These are phyloP conservation scores for Omphaloscelis lunosa DNA, from an alignment of 2,888 invertebrate species.

Conservation along the genomic window DNA sequence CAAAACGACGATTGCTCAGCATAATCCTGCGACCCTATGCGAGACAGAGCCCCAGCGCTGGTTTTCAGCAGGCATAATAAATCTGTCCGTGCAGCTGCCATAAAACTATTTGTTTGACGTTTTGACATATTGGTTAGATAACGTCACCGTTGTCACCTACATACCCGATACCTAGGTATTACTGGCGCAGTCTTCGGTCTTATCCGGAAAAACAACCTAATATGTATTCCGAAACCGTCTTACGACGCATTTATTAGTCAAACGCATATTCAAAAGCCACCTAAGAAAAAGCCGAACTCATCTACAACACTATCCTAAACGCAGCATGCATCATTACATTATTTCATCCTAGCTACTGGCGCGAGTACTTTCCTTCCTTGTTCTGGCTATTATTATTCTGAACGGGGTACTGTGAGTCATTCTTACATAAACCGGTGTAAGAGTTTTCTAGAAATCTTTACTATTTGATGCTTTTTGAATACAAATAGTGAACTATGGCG, in stretches of 20 bases:
- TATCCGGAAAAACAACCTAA: not conserved
- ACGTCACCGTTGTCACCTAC: not conserved
- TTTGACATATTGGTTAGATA: too few species aligned
- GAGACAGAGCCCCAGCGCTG: too few species aligned
- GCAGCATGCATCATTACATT: constrained; percentile 45
- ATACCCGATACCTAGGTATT: not conserved
- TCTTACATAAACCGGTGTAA: constrained; percentile 70
- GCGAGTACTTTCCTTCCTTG: constrained; percentile 65
- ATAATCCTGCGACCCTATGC: too few species aligned
- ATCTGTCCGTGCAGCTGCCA: too few species aligned
- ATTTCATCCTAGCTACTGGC: constrained; percentile 51
- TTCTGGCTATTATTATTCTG: constrained; percentile 66
- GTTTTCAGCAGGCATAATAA: too few species aligned
- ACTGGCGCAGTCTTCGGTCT: not conserved
- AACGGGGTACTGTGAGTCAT: constrained; percentile 67
- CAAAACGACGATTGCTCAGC: too few species aligned
- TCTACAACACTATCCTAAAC: constrained; percentile 28
- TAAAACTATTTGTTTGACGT: too few species aligned
- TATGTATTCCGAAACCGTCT: constrained; percentile 26
- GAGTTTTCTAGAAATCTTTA: constrained; percentile 67
- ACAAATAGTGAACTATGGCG: constrained; percentile 38
- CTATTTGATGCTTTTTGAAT: constrained; percentile 57
- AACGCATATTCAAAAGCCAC: constrained; percentile 32
- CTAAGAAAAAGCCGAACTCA: constrained; percentile 20
- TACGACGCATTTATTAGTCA: not conserved